phyloP scores from a whole-genome alignment of 2,113 vertebrate species.

The Procavia capensis region DNA sequence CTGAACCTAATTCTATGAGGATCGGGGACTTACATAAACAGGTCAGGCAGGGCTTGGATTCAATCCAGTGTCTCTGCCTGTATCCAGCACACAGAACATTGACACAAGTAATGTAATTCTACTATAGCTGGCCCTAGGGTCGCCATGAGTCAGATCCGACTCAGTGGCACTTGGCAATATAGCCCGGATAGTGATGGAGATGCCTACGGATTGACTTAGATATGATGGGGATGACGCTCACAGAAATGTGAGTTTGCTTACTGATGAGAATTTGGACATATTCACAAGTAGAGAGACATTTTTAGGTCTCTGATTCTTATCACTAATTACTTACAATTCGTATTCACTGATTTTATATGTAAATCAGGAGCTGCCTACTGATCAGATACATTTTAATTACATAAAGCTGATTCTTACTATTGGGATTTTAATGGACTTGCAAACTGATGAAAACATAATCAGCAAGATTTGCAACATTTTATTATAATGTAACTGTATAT shows the following conservation, averaged over 20 bases:
- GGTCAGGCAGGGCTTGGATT: accelerated
- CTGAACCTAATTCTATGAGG: neutral
- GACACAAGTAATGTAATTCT: neutral
- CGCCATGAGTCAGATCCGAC: no score
- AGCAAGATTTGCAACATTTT: neutral
- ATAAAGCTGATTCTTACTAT: neutral
- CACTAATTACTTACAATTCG: neutral
- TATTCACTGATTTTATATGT: neutral
- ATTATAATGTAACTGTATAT: neutral
- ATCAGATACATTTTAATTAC: slow-evolving; percentile 38
- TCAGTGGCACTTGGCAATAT: no score
- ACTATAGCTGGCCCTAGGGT: no score
- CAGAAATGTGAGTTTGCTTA: neutral
- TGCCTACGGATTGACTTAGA: neutral
- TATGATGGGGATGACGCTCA: neutral
- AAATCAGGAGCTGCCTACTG: neutral
- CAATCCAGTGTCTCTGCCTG: neutral
- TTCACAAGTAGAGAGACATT: neutral
- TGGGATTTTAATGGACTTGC: slow-evolving; percentile 18
- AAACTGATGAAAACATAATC: neutral
- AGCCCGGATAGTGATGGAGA: neutral
- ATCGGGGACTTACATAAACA: neutral
- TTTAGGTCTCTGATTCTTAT: slow-evolving; percentile 5
- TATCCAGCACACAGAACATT: neutral
- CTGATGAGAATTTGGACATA: neutral